phyloP scores from a whole-genome alignment of 1,140 invertebrate species.

The Sarcophaga bullata region DNA sequence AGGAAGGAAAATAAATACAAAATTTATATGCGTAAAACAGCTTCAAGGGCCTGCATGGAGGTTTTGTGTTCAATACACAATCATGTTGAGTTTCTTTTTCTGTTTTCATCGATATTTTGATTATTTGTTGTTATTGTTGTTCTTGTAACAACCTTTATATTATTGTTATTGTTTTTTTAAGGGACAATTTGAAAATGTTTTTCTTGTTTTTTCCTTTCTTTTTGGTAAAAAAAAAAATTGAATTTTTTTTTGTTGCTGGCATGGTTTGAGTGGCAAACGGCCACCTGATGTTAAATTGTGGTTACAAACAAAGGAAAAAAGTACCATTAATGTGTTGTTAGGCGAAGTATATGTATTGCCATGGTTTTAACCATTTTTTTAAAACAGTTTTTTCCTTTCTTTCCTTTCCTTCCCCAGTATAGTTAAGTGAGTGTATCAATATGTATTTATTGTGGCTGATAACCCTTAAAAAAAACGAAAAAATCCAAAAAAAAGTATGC shows the following conservation, averaged over 20 bases:
- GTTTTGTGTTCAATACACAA: neutral
- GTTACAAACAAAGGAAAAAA: neutral
- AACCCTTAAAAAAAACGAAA: neutral
- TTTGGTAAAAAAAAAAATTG: neutral
- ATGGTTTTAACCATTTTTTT: too few species aligned
- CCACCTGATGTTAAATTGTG: conserved; percentile 26
- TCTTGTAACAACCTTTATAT: neutral
- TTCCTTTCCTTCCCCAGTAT: neutral
- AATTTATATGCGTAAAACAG: neutral
- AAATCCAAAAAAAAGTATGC: neutral
- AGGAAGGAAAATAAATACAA: neutral
- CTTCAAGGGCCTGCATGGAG: neutral
- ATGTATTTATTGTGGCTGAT: conserved; percentile 20
- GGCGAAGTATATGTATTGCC: neutral
- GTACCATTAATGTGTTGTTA: conserved; percentile 15
- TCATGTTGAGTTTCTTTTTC: neutral
- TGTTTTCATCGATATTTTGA: neutral
- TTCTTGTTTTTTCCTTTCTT: neutral
- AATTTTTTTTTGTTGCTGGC: neutral
- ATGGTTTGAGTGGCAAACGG: neutral
- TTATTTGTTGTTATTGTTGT: neutral
- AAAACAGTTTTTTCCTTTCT: too few species aligned
- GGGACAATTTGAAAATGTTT: conserved; percentile 5
- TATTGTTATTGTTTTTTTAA: neutral
- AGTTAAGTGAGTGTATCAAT: conserved; percentile 14